Conservation (phyloP, 2,113 vertebrate species). For the Labeo catla region DNA sequence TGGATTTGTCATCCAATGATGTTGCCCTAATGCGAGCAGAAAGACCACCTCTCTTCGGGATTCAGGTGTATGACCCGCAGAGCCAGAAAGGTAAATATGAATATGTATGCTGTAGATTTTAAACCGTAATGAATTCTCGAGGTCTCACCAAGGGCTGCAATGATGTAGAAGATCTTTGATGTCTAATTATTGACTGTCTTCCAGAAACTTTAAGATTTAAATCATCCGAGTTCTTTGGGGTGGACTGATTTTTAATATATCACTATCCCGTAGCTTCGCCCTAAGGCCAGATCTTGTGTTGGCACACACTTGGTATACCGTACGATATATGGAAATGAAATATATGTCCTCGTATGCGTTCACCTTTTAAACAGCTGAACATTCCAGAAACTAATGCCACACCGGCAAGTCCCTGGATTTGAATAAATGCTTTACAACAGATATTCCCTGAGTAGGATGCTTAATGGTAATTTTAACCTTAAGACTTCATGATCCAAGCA, state of each 20-base stretch:
- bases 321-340: slow-evolving; percentile 10
- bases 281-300: not conserved
- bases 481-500: slow-evolving; percentile 55
- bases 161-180: slow-evolving; percentile 1
- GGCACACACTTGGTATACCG: not conserved
- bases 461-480: slow-evolving; percentile 62
- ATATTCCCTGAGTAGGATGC: slow-evolving; percentile 11
- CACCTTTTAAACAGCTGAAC: slow-evolving; percentile 40
- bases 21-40: slow-evolving; percentile 82
- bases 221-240: not conserved
- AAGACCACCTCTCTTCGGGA: slow-evolving; percentile 85
- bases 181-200: not conserved
- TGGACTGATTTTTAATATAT: not conserved
- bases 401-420: slow-evolving; percentile 10
- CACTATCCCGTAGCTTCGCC: not conserved
- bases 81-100: slow-evolving; percentile 83
- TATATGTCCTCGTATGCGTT: not conserved
- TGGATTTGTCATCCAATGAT: slow-evolving; percentile 78
- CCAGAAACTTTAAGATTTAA: not conserved
- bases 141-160: not conserved
- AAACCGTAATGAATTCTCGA: not conserved
- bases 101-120: slow-evolving; percentile 11
- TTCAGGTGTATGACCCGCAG: slow-evolving; percentile 86
- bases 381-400: slow-evolving; percentile 24
- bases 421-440: slow-evolving; percentile 32